Conservation (phyloP, 2,888 invertebrate species). For the Luperina testacea region DNA sequence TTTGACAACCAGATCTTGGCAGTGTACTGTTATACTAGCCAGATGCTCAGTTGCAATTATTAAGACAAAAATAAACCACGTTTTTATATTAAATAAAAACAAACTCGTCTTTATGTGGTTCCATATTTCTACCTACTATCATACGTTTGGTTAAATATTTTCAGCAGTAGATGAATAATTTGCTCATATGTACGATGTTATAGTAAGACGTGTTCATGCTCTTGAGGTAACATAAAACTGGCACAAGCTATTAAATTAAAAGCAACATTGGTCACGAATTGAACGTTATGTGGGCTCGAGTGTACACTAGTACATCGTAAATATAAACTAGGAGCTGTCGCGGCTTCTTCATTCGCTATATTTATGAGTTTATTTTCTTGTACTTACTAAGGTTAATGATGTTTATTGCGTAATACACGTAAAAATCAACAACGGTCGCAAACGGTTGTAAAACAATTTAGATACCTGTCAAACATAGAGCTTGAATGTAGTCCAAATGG, state of each 20-base stretch:
- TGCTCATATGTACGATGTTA: conserved; percentile 18
- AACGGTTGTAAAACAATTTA: conserved; percentile 39
- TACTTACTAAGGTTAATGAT: conserved; percentile 54
- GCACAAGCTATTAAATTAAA: conserved; percentile 68
- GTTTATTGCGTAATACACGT: conserved; percentile 54
- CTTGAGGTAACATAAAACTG: conserved; percentile 68
- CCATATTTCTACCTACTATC: conserved; percentile 1
- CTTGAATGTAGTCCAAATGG: conserved; percentile 62
- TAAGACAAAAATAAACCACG: conserved; percentile 45
- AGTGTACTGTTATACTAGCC: conserved; percentile 29
- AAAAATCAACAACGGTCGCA: conserved; percentile 53
- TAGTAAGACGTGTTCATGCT: conserved; percentile 63
- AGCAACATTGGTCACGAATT: conserved; percentile 66
- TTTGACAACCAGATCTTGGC: conserved; percentile 46
- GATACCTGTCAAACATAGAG: conserved; percentile 41
- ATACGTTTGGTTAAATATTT: conserved; percentile 32
- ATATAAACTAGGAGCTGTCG: conserved; percentile 62
- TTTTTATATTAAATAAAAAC: conserved; percentile 23
- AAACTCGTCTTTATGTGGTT: conserved; percentile 17
- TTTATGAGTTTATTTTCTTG: conserved; percentile 70
- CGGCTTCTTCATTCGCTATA: conserved; percentile 60
- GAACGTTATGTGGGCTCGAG: conserved; percentile 61
- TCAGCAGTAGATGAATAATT: conserved; percentile 32
- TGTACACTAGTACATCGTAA: conserved; percentile 63
- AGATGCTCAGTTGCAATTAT: conserved; percentile 50